Evolutionary conservation across 2,888 invertebrate species (phyloP), one percentile per base, ranked within the genome.

Genomic region (Clitarchus hookeri): DNA sequence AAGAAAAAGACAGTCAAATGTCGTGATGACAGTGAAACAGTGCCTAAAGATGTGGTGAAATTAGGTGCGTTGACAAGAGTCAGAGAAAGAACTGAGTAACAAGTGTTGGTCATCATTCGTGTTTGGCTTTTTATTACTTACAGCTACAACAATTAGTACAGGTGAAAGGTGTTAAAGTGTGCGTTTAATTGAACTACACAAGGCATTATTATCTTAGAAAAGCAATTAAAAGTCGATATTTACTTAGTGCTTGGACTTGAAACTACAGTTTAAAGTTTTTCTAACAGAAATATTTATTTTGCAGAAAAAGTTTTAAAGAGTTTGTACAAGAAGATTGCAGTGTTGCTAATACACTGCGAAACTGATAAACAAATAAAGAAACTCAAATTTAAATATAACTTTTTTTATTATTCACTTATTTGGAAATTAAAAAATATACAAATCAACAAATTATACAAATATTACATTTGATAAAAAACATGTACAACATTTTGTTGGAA

Each of bases 101-200:
- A 82, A 23, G 82, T 82, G 27, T 82, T 36, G 27, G 82, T 82
- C 82, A 82, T 82, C 82, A 27, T 82, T 36, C 19, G 19, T 82
- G 82, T 82, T 82, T 82, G 82, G 82, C 82, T 82, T 82, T 82
- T 82, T 82, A 82, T 82, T 82, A 23, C 82, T 82, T 65, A 65
- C 65, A 65, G 6, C 65, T 65, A 65, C 65, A 65, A 23, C 65
- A n/a, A 23, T 65, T 65, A 23, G 65, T 65, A n/a, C 65, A 65
- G 65, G 65, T 16, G 23, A 65, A 23, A 65, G 19, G 65, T 65
- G 65, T 65, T 65, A 23, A 65, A 65, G n/a, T 19, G 19, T n/a
- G 65, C 65, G 2, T 65, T 65, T 23, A 65, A 65, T 19, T 8
- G 16, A 65, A 65, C 65, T 65, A 65, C 65, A 65, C 8, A 65